Evolutionary conservation across 2,888 invertebrate species (phyloP).

Genomic region (Watsonalla binaria): DNA sequence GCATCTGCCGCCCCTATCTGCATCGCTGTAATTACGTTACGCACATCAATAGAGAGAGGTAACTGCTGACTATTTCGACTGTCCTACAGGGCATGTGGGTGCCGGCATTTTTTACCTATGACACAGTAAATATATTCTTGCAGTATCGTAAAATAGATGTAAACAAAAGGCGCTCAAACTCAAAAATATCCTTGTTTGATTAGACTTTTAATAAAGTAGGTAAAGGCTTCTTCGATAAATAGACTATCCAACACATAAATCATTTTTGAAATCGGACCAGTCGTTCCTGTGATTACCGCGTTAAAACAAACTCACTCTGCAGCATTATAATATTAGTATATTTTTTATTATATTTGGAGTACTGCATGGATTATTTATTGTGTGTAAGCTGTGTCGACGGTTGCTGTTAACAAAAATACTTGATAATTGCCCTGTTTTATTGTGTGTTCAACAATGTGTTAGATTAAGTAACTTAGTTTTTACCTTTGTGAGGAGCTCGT

Average conservation of each 20-base stretch:
- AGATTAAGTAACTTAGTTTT: background rate
- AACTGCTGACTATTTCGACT: slow-evolving; percentile 22
- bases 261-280: no score
- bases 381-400: background rate
- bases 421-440: background rate
- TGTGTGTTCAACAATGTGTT: background rate
- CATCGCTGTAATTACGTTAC: slow-evolving; percentile 23
- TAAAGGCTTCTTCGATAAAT: no score
- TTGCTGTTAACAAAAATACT: background rate
- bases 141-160: background rate
- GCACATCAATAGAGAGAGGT: slow-evolving; percentile 18
- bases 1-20: slow-evolving; percentile 52
- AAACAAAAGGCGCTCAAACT: no score
- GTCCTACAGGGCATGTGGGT: slow-evolving; percentile 24
- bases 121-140: slow-evolving; percentile 5
- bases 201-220: no score
- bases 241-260: no score
- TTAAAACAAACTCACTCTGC: no score
- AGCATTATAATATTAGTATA: no score
- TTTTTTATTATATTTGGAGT: background rate
- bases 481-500: no score
- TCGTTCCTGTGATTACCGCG: no score
- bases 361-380: background rate
- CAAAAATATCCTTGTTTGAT: no score
- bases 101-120: slow-evolving; percentile 9